Evolutionary conservation across 1,140 invertebrate species (phyloP), one percentile per base, ranked within the genome.

Genomic region (Trachelipus rathkii): DNA sequence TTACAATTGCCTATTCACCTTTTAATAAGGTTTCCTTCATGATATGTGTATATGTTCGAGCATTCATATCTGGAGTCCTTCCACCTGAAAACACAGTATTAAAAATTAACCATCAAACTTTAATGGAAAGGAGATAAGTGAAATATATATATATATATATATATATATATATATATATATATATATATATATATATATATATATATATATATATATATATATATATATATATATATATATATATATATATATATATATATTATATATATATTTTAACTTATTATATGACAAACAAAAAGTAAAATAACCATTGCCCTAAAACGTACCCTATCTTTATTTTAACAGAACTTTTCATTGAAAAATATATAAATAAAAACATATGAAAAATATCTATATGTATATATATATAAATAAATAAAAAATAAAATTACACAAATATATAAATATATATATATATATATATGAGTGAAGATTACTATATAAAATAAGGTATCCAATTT

Each of bases 51-150:
- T 95, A 99, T 2, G 95, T 97, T 81, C 97, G 89, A 10, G 94
- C 93, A 76, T 93, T 91, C 78, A 94, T 87, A 90, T 99, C 96
- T 66, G 97, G 97, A 24, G 97, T 99, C 88, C 98, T 98, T 11
- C 96, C 97, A 87, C 96, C 95, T 98, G 89, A 81, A 95, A 92
- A 83, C 80, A 75, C 82, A 33, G 33, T 33, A 33, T 3, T 33
- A 74, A 78, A 75, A 23, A 68, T 19, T n/a, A 24, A 43, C 50
- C 8, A 60, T 60, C 50, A 60, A 60, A 8, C 11, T 19, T 19
- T 15, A 60, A 60, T 19, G 8, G 19, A 15, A 8, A 60, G 11
- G 50, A 71, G n/a, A 71, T 71, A 13, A n/a, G n/a, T n/a, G n/a
- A 71, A 33, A 71, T 11, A 71, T 71, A 44, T 4, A 71, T 71